Evolutionary conservation across 2,888 invertebrate species (phyloP).

Genomic region (Lutraria lutraria): DNA sequence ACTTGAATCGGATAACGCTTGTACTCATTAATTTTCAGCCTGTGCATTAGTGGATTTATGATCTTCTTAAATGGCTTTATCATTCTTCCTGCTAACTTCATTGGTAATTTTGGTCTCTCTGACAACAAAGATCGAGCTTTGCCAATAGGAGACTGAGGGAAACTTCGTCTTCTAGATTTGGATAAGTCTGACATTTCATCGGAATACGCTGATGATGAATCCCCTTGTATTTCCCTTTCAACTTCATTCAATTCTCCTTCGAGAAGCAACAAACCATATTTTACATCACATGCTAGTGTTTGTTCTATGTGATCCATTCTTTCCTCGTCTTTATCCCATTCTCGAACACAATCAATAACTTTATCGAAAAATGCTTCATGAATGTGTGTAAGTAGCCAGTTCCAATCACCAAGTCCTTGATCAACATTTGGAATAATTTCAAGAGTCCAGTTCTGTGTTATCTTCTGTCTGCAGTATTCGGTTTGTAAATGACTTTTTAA

Average conservation of each 20-base stretch:
- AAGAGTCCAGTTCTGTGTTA: conserved; percentile 61
- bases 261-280: conserved; percentile 70
- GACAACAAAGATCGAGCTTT: conserved; percentile 21
- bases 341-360: conserved; percentile 58
- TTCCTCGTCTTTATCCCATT: conserved; percentile 70
- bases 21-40: conserved; percentile 59
- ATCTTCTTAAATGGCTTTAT: conserved; percentile 51
- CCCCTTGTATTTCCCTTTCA: conserved; percentile 68
- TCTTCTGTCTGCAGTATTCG: conserved; percentile 45
- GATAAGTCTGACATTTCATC: conserved; percentile 35
- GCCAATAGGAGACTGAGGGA: neutral
- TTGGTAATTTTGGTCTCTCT: conserved; percentile 57
- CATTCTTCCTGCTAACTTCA: conserved; percentile 60
- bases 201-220: conserved; percentile 33
- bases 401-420: conserved; percentile 64
- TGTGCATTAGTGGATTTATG: conserved; percentile 40
- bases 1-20: conserved; percentile 59
- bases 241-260: conserved; percentile 73
- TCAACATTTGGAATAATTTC: conserved; percentile 66
- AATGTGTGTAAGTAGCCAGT: conserved; percentile 59
- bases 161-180: conserved; percentile 46
- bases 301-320: conserved; percentile 59
- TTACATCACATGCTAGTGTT: conserved; percentile 61
- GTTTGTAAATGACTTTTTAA: conserved; percentile 53
- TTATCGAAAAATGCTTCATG: conserved; percentile 64